Evolutionary conservation across 2,888 invertebrate genomes (phyloP), one percentile per base, ranked within the genome.

Genomic region (Campoplex nolae): DNA sequence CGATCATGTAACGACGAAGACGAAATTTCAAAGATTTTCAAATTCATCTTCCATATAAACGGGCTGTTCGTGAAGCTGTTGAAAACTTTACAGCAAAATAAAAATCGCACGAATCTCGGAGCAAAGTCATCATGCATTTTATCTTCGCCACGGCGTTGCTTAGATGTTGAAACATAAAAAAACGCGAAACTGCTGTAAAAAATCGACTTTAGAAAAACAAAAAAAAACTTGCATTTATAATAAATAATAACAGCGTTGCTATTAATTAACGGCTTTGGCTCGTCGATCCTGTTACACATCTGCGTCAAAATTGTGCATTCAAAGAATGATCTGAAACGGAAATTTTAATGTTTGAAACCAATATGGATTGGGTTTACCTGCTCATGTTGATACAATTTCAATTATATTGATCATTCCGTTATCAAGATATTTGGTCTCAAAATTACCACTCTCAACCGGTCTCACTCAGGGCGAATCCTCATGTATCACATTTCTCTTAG

Each of bases 191-290:
- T 18, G 51, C 16, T 51, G 18, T 2, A 18, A 54, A 54, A 54
- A 9, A 8, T 7, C n/a, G 23, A 23, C 23, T 23, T 23, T 23
- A 23, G 23, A 23, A 23, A 23, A 23, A 23, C 23, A 23, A 23
- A 23, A 35, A 18, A 11, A 42, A 42, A 8, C 11, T 11, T 23
- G 18, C 18, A 23, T 70, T 45, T 32, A 35, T 54, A 54, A 51
- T 18, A 51, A 71, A 18, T 18, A 35, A 51, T 35, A 71, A 23
- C 23, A 48, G 28, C 45, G 28, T 71, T 48, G 32, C 51, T 45
- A 48, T 48, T 71, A 16, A 71, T 48, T n/a, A 80, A 84, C 70
- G 75, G 62, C 65, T 81, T 85, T 51, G 58, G 75, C 58, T 85
- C 51, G 38, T 70, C 11, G 48, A 42, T 56, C 28, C 45, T 71